phyloP scores from a whole-genome alignment of 2,888 invertebrate species.

The Dasysyrphus albostriatus region DNA sequence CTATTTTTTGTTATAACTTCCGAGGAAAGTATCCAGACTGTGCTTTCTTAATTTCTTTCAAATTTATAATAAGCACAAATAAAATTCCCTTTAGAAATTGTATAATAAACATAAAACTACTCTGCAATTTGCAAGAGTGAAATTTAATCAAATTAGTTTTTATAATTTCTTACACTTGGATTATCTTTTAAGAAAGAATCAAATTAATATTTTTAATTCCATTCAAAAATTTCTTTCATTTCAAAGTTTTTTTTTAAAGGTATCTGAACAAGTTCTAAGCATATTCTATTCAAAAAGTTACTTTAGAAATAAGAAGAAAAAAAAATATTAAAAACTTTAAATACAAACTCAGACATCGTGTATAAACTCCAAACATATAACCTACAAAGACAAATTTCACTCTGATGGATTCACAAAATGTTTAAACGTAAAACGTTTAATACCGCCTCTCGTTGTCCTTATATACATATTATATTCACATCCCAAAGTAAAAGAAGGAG shows the following conservation, averaged over 20 bases:
- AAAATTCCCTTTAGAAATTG: too few relatives aligned
- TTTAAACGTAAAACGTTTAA: slow-evolving; percentile 1
- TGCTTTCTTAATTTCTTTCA: too few relatives aligned
- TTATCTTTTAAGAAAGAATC: too few relatives aligned
- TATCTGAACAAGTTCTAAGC: too few relatives aligned
- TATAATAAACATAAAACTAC: too few relatives aligned
- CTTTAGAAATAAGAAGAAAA: neutral
- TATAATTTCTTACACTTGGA: too few relatives aligned
- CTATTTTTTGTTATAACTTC: too few relatives aligned
- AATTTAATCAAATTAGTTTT: too few relatives aligned
- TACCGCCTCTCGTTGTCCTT: neutral
- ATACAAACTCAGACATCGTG: neutral
- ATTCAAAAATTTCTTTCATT: neutral
- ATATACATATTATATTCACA: neutral
- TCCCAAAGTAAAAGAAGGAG: neutral
- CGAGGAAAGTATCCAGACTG: too few relatives aligned
- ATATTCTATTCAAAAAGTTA: neutral
- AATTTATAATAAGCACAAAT: too few relatives aligned
- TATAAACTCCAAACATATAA: neutral
- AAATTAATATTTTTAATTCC: too few relatives aligned
- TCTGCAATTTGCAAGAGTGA: too few relatives aligned
- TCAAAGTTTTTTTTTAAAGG: neutral
- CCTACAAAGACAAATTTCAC: neutral
- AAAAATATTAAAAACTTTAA: slow-evolving; percentile 10
- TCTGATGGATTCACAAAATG: neutral